Conservation (phyloP, 2,888 invertebrate species). For the Sialis fuliginosa region DNA sequence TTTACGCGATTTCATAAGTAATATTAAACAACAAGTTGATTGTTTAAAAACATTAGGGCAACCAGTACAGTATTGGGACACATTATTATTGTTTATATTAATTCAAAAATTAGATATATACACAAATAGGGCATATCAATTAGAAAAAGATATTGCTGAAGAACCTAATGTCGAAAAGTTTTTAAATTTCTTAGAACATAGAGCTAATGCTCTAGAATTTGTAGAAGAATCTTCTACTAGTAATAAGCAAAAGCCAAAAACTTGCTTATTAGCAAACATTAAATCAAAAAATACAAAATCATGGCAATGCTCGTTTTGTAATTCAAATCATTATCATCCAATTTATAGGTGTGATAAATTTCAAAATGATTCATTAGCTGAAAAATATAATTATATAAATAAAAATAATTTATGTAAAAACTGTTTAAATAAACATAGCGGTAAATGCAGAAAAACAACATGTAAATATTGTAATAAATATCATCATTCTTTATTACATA, state of each 20-base stretch:
- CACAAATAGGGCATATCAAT: slow-evolving; percentile 6
- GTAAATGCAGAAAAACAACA: background rate
- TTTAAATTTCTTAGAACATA: slow-evolving; percentile 6
- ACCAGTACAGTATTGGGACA: slow-evolving; percentile 2
- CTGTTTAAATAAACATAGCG: background rate
- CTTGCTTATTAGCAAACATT: too few species aligned
- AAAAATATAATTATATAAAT: background rate
- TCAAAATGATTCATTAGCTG: background rate
- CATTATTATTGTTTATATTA: slow-evolving; percentile 6
- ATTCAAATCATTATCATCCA: background rate
- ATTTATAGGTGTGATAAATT: background rate
- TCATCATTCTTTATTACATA: background rate
- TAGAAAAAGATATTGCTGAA: slow-evolving; percentile 5
- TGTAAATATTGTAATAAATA: background rate
- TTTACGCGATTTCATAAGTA: slow-evolving; percentile 6
- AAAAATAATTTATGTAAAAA: background rate
- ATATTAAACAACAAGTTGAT: slow-evolving; percentile 6
- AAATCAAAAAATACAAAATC: background rate
- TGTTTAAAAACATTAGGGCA: slow-evolving; percentile 7
- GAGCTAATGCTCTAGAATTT: slow-evolving; percentile 5
- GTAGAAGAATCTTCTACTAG: background rate
- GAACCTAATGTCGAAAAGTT: slow-evolving; percentile 6
- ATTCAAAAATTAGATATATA: slow-evolving; percentile 7
- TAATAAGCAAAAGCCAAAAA: background rate
- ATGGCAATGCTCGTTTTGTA: background rate